A percentile compares a stretch with the other conserved stretches of the same genome.
phyloP scores from a whole-genome alignment of 2,888 invertebrate genomes.

The Epirrhoe tristata region DNA sequence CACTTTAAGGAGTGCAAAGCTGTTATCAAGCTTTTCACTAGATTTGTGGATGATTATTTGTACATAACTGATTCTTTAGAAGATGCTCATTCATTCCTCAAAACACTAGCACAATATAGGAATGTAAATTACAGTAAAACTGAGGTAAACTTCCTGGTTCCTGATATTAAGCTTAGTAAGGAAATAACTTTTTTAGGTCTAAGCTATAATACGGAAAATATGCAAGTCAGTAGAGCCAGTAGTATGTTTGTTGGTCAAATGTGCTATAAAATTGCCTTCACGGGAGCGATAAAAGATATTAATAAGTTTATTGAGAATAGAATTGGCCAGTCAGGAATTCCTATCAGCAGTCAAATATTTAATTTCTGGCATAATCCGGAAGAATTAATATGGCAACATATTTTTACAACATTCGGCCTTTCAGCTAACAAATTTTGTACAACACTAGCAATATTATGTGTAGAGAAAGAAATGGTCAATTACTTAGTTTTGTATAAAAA shows the following conservation, averaged over 20 bases:
- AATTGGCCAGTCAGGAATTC: constrained; percentile 76
- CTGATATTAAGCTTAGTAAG: constrained; percentile 58
- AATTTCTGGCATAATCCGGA: constrained; percentile 72
- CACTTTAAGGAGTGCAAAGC: constrained; percentile 51
- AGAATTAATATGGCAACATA: constrained; percentile 70
- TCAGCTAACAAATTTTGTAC: constrained; percentile 82
- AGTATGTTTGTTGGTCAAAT: constrained; percentile 75
- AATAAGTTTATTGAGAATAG: constrained; percentile 73
- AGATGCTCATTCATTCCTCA: constrained; percentile 68
- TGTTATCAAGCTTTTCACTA: constrained; percentile 64
- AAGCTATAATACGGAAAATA: constrained; percentile 66
- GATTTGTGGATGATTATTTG: constrained; percentile 81
- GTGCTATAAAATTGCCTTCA: constrained; percentile 78
- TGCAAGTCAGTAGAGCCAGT: constrained; percentile 71
- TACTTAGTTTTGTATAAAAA: constrained; percentile 70
- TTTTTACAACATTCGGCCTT: constrained; percentile 75
- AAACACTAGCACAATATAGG: constrained; percentile 66
- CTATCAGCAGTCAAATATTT: constrained; percentile 74
- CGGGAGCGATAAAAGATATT: constrained; percentile 61
- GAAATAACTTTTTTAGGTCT: constrained; percentile 75
- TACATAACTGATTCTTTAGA: constrained; percentile 74
- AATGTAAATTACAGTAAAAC: constrained; percentile 79
- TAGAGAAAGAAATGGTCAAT: constrained; percentile 60
- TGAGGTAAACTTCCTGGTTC: constrained; percentile 68
- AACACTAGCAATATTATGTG: constrained; percentile 69